phyloP scores from a whole-genome alignment of 1,140 invertebrate species.

The Eueides isabella region DNA sequence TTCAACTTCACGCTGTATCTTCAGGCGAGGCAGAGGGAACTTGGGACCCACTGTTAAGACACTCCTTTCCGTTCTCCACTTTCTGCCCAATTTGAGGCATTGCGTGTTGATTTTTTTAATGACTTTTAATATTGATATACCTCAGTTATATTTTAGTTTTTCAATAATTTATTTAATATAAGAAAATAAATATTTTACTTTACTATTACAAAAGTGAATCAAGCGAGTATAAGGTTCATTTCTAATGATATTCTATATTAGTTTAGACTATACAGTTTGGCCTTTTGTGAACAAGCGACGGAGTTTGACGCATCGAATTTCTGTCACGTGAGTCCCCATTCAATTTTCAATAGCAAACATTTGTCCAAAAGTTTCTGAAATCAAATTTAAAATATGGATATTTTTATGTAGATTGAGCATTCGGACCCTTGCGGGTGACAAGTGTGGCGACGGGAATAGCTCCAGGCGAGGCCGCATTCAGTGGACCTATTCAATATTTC shows the following conservation, averaged over 20 bases:
- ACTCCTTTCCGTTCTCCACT: no score
- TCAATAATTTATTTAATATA: no score
- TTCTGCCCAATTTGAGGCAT: no score
- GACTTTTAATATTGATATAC: no score
- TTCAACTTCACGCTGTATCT: no score
- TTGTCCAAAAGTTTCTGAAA: conserved; percentile 72
- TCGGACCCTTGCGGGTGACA: conserved; percentile 71
- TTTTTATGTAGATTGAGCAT: conserved; percentile 74
- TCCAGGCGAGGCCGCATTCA: conserved; percentile 57
- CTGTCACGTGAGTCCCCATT: conserved; percentile 69
- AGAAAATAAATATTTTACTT: no score
- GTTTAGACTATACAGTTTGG: background rate
- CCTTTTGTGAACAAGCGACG: conserved; percentile 13
- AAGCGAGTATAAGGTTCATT: background rate
- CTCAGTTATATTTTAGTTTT: no score
- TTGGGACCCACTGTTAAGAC: no score
- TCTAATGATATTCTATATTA: background rate
- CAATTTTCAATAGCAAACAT: conserved; percentile 81
- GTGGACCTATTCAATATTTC: conserved; percentile 62
- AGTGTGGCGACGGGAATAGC: conserved; percentile 57
- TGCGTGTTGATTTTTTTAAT: no score
- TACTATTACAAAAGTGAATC: no score
- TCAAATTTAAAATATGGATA: conserved; percentile 81
- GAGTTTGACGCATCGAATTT: conserved; percentile 53
- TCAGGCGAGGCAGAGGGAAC: no score